Base-by-base conservation (phyloP, 2,888 invertebrate genomes). In the Diachrysia chrysitis region DNA sequence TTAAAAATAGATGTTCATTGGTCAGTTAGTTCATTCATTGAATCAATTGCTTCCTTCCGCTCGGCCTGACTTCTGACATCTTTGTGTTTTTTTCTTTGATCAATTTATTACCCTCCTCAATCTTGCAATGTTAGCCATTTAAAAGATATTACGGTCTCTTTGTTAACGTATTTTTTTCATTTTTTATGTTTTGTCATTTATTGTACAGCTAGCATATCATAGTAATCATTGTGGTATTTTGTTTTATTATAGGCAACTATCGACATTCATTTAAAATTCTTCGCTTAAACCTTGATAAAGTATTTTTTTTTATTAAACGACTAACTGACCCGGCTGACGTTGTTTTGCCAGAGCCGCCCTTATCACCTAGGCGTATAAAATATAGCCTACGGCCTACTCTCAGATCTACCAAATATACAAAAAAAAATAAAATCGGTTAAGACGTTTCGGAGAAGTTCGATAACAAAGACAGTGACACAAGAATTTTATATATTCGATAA, bases 41-140 rank as follows among this genome's bases (percentile, higher is more conserved):
- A 78, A 72, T 87, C 91, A 93, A 94, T 94, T 93, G 93, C 87
- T 92, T 92, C 89, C 91, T 93, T 93, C 94, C 93, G 90, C 85
- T 86, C 77, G 66, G 71, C 57, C 63, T 72, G 76, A 76, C 76
- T 58, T 62, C 48, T 74, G 77, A 73, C 79, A 82, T 86, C 83
- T 84, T 87, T 77, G 73, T 85, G 84, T 83, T 83, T 83, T 83
- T 83, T 74, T 70, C 74, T 76, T 73, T 75, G 69, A 73, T 76
- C 67, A 79, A 81, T 82, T 83, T 78, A 84, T 73, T 76, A 73
- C 57, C 71, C 71, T 68, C 42, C 75, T 75, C 60, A 72, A 60
- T 62, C 69, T 65, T 61, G 54, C 58, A 56, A 29, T 51, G 63
- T 69, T 64, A 61, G 62, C 58, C 71, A 66, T 71, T 68, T 72